Conservation (phyloP, 2,888 invertebrate genomes). For the Dryomyza anilis region DNA sequence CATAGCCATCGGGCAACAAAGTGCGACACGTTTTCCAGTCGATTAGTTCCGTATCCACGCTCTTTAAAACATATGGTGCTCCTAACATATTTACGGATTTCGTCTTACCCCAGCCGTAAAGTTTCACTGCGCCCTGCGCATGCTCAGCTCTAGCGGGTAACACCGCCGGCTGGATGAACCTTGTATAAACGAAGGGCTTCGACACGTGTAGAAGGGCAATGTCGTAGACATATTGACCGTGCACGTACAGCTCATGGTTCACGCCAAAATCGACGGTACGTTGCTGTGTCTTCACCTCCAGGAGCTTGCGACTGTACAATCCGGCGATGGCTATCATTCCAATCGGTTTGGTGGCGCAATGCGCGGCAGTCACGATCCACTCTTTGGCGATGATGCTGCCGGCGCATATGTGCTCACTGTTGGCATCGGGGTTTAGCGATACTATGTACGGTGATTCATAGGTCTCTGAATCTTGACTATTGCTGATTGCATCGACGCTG, state of each 20-base stretch:
- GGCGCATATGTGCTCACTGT: conserved; percentile 38
- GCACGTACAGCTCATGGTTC: conserved; percentile 47
- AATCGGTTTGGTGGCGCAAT: conserved; percentile 30
- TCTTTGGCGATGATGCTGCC: conserved; percentile 30
- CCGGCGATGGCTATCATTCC: conserved; percentile 56
- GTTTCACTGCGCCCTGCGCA: conserved; percentile 48
- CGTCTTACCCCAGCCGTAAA: conserved; percentile 63
- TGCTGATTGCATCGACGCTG: no score
- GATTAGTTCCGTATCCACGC: no score
- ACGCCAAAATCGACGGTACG: conserved; percentile 41
- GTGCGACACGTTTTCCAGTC: no score
- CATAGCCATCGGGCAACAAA: no score
- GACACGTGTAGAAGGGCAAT: conserved; percentile 63
- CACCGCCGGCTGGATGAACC: conserved; percentile 52
- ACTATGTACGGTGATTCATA: conserved; percentile 29
- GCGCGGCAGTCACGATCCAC: conserved; percentile 33
- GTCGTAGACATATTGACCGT: conserved; percentile 62
- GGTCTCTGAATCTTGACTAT: conserved; percentile 19
- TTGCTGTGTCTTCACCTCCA: conserved; percentile 36
- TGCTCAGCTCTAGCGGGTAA: conserved; percentile 51
- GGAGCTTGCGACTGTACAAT: conserved; percentile 45
- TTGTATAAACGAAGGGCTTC: conserved; percentile 48
- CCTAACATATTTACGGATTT: no score
- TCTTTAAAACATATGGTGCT: no score
- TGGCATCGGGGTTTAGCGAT: conserved; percentile 30